A percentile compares a stretch with the other conserved stretches of the same genome.
Conservation (phyloP, 2,797 vertebrate species). For the Glossophaga mutica region DNA sequence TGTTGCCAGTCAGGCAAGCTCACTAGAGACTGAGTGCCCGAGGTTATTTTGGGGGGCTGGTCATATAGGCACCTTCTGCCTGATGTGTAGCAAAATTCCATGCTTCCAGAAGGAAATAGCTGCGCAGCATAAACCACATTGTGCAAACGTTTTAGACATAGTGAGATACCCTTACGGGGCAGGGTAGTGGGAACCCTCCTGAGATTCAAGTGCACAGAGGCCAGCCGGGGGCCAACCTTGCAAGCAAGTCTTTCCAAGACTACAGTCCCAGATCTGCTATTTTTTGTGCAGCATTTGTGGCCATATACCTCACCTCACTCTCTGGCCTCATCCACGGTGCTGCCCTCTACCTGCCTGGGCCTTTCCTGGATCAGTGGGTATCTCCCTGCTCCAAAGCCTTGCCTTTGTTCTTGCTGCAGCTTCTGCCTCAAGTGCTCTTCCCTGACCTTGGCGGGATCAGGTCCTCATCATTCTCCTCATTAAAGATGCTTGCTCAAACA, state of each 20-base stretch:
- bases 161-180: background rate
- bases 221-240: background rate
- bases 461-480: background rate
- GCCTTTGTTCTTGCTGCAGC: background rate
- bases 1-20: background rate
- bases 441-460: background rate
- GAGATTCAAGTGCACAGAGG: background rate
- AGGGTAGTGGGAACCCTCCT: background rate
- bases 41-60: background rate
- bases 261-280: too few relatives aligned
- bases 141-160: background rate
- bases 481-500: background rate
- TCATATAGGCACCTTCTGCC: background rate
- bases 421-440: background rate
- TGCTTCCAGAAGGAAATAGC: background rate
- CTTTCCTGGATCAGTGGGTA: accelerated
- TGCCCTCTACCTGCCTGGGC: accelerated
- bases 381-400: background rate
- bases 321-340: background rate
- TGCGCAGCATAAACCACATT: background rate
- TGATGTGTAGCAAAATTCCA: background rate
- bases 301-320: background rate
- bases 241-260: background rate
- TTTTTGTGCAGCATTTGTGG: background rate
- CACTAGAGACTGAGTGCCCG: background rate